Base-by-base conservation (phyloP, 92 coral and sea anemone species). In the Blastomussa wellsi region DNA sequence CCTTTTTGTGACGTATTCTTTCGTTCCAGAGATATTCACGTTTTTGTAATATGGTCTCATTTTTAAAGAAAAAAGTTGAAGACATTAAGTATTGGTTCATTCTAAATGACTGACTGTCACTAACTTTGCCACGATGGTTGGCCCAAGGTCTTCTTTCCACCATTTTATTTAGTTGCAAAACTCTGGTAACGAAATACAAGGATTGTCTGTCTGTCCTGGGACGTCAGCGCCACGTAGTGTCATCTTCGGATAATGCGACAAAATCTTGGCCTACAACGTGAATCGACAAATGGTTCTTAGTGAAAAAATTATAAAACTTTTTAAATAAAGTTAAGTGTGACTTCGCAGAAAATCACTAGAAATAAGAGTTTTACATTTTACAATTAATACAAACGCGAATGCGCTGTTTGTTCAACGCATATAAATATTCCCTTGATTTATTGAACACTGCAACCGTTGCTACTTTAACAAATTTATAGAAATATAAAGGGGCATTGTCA, bases 221-320 rank as follows among this genome's bases (percentile, higher is more conserved):
- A 17, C 10, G 48, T 19, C 64, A 31, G 48, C 20, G 80, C 59
- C 71, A 83, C 86, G 59, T 47, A 83, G 48, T 59, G 35, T 76
- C 49, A 64, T 71, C 79, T 65, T 78, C 78, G 80, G 57, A 68
- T 78, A 74, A 91, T 79, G 87, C 88, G 93, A 80, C 93, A 91
- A 84, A 91, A 91, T 49, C 93, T 89, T 41, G 93, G 84, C 84
- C 93, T 91, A 81, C 59, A 86, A 86, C 39, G 49, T 33, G 62
- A 86, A 79, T 26, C 19, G 52, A 44, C 24, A 36, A 48, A 68
- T 14, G 44, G 8, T 9, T 68, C 73, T 35, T 32, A 33, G 10
- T 26, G 38, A 33, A 20, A 68, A 37, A 68, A 11, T 35, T 68
- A 31, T 0, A 24, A 68, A 37, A 68, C 39, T 32, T 2, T 68